Conservation (phyloP, 2,888 invertebrate genomes). For the Biston betularia region DNA sequence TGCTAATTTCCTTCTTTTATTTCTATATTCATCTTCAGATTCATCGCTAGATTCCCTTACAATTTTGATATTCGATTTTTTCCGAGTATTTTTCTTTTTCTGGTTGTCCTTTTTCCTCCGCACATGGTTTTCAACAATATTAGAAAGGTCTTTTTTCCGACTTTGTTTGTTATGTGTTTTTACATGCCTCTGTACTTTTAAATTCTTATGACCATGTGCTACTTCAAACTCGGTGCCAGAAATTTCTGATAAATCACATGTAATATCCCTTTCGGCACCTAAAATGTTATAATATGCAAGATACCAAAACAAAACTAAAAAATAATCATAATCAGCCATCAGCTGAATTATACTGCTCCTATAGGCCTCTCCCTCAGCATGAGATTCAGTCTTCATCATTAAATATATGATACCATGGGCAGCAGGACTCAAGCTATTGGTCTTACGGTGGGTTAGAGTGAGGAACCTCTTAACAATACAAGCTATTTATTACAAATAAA, state of each 20-base stretch:
- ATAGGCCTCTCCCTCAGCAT: too few species aligned
- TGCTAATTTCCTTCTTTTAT: conserved; percentile 80
- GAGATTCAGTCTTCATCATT: background rate
- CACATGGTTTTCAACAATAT: conserved; percentile 39
- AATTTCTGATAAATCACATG: conserved; percentile 68
- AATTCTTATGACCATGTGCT: conserved; percentile 45
- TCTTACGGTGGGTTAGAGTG: too few species aligned
- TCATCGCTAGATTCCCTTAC: conserved; percentile 74
- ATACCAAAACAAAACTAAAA: conserved; percentile 11
- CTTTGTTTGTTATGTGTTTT: conserved; percentile 62
- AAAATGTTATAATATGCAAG: conserved; percentile 50
- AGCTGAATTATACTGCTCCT: too few species aligned
- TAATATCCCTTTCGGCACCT: conserved; percentile 54
- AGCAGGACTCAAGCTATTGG: too few species aligned
- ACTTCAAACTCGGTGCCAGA: conserved; percentile 69
- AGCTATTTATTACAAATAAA: background rate
- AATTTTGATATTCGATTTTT: conserved; percentile 58
- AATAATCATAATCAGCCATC: background rate
- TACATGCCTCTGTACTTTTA: conserved; percentile 53
- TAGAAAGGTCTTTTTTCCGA: conserved; percentile 57
- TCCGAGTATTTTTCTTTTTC: conserved; percentile 60
- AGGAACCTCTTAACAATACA: too few species aligned
- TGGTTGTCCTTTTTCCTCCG: conserved; percentile 54
- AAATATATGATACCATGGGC: too few species aligned
- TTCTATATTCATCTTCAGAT: conserved; percentile 77